Conservation (phyloP, 2,797 vertebrate species). For the Rhinichthys osculus region DNA sequence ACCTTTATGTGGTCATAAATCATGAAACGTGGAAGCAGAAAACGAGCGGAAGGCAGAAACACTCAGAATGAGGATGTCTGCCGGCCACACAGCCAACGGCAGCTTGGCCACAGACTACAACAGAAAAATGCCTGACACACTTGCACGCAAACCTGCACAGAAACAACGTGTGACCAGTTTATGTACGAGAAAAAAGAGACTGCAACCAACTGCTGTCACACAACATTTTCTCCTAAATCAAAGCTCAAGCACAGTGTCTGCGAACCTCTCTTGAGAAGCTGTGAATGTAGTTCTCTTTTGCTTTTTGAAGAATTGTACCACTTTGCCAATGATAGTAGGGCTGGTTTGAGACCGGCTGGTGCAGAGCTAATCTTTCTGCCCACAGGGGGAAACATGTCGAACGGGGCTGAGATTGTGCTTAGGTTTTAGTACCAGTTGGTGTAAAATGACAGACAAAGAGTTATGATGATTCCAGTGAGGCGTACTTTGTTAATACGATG, state of each 20-base stretch:
- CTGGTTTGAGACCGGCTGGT: background rate
- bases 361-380: background rate
- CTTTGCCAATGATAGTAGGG: background rate
- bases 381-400: background rate
- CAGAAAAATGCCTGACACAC: background rate
- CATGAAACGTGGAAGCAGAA: background rate
- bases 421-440: background rate
- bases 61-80: slow-evolving; percentile 10
- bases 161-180: background rate
- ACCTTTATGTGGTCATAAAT: background rate
- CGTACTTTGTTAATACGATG: slow-evolving; percentile 98
- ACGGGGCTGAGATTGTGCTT: background rate
- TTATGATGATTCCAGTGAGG: background rate
- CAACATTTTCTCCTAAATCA: background rate
- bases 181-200: background rate
- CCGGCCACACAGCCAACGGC: background rate
- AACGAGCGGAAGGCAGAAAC: background rate
- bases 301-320: background rate
- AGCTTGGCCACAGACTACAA: background rate
- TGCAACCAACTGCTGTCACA: background rate
- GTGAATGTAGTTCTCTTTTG: background rate
- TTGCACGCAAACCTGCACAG: background rate
- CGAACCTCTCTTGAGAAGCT: too few relatives aligned
- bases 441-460: background rate
- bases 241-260: background rate